A percentile compares a stretch with the other conserved stretches of the same genome.
Evolutionary conservation across 2,797 vertebrate genomes (phyloP).

Genomic region (Halcyon chelicuti): DNA sequence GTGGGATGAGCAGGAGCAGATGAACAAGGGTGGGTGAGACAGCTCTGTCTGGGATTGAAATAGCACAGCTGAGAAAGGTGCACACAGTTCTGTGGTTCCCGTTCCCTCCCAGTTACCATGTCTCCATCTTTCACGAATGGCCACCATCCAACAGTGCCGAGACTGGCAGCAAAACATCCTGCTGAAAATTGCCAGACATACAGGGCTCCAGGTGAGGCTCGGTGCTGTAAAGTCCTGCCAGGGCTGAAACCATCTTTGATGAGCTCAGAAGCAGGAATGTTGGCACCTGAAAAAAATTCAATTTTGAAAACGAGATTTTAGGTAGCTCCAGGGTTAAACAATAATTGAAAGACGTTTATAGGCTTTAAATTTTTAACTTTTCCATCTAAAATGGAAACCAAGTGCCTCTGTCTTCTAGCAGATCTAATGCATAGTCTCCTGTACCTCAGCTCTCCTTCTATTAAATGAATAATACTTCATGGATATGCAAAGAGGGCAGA

Average conservation of each 20-base stretch:
- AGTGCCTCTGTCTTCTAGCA: background rate
- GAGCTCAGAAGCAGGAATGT: background rate
- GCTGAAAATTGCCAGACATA: background rate
- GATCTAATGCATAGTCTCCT: background rate
- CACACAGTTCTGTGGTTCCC: background rate
- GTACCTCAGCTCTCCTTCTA: background rate
- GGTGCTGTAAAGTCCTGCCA: background rate
- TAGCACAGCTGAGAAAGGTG: background rate
- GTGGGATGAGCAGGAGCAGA: background rate
- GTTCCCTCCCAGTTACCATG: background rate
- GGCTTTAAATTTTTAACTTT: background rate
- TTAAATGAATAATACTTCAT: background rate
- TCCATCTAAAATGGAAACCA: background rate
- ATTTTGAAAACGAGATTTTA: background rate
- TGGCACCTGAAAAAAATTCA: background rate
- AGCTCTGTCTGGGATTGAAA: background rate
- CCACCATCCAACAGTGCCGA: background rate
- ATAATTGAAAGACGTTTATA: background rate
- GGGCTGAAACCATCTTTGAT: background rate
- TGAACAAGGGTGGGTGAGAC: background rate
- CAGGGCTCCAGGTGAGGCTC: background rate
- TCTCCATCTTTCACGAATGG: background rate
- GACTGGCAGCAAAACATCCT: background rate
- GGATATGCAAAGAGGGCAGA: background rate
- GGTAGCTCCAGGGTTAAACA: background rate